phyloP scores from a whole-genome alignment of 2,113 vertebrate genomes.

The Ibidorhyncha struthersii region DNA sequence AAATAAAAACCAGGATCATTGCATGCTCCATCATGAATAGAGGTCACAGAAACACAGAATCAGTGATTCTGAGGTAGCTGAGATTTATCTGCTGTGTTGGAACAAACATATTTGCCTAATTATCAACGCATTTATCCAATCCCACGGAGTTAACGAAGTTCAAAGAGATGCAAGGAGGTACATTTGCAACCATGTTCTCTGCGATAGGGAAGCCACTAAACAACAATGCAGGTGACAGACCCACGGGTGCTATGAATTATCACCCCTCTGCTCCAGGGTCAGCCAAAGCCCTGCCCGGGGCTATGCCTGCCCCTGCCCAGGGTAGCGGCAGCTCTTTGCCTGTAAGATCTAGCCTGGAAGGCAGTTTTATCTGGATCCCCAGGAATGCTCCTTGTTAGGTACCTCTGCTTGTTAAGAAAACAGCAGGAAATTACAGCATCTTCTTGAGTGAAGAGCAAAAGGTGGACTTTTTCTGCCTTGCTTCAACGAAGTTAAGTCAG shows the following conservation, averaged over 20 bases:
- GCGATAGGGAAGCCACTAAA: neutral
- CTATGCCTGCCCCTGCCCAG: neutral
- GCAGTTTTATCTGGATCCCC: neutral
- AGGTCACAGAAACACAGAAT: neutral
- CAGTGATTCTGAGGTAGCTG: neutral
- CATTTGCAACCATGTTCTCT: neutral
- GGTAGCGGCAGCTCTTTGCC: neutral
- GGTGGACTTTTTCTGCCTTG: neutral
- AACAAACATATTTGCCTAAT: neutral
- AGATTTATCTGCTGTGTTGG: neutral
- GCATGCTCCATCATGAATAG: neutral
- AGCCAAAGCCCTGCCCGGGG: neutral
- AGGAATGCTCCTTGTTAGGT: neutral
- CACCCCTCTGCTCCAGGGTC: neutral
- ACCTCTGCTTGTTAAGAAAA: neutral
- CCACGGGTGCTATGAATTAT: neutral
- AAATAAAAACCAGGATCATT: neutral
- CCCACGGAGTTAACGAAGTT: neutral
- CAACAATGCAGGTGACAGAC: neutral
- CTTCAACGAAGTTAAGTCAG: neutral
- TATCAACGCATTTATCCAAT: neutral
- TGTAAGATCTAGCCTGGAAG: neutral
- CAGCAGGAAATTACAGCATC: neutral
- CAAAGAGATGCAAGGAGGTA: neutral
- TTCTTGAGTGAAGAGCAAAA: neutral